Percentiles rank a stretch among this genome's conserved stretches.
Evolutionary conservation across 2,113 vertebrate genomes (phyloP).

Genomic region (Cygnus atratus): DNA sequence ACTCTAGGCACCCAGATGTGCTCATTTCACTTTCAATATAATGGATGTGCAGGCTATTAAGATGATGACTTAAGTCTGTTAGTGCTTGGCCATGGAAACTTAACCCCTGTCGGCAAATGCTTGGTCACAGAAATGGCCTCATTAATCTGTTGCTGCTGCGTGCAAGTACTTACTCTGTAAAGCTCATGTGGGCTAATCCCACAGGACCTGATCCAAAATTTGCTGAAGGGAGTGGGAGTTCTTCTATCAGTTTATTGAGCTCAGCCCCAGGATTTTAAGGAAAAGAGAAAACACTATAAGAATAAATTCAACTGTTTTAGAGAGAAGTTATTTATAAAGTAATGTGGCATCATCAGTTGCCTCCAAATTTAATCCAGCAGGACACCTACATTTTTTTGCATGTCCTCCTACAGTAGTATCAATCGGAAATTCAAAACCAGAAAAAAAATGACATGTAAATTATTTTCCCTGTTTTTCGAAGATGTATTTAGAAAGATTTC

Average conservation of each 20-base stretch:
- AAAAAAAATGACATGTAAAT: neutral
- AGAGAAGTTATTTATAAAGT: neutral
- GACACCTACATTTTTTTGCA: conserved; percentile 28
- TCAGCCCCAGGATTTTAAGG: neutral
- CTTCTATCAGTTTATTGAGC: neutral
- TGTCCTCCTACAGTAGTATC: neutral
- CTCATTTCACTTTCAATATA: conserved; percentile 28
- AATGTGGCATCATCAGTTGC: neutral
- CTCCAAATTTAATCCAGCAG: conserved; percentile 10
- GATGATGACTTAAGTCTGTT: conserved; percentile 33
- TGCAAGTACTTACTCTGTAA: neutral
- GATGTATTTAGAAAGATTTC: neutral
- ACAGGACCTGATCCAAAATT: conserved; percentile 11
- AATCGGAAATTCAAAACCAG: neutral
- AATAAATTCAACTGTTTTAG: conserved; percentile 30
- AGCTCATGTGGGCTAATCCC: neutral
- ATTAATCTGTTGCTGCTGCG: conserved; percentile 33
- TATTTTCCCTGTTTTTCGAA: neutral
- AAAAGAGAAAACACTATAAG: neutral
- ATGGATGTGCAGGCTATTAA: neutral
- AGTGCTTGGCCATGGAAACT: conserved; percentile 26
- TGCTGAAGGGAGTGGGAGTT: conserved; percentile 21
- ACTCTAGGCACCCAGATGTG: neutral
- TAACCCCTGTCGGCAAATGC: conserved; percentile 4
- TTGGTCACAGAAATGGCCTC: conserved; percentile 12